Base-by-base conservation (phyloP, 2,113 vertebrate genomes). In the Corythoichthys haematopterus region DNA sequence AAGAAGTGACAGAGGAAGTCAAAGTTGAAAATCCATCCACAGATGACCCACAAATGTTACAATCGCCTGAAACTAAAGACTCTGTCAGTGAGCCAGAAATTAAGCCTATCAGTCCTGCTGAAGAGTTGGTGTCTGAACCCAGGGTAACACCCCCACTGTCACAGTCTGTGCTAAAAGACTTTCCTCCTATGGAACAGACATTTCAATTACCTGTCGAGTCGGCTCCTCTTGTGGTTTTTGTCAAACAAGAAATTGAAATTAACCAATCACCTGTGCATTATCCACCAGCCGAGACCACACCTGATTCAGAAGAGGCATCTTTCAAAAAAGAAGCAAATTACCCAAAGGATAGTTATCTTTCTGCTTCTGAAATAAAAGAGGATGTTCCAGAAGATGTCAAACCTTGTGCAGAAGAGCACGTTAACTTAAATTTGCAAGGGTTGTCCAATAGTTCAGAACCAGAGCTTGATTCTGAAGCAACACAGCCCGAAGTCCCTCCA, bases 11-110 rank as follows among this genome's bases (percentile, higher is more conserved):
- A 37, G 59, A 70, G 67, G 85, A 80, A 8, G 81, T 50, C 60
- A 91, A 91, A 50, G 75, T 75, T 68, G 94, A 93, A 80, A 92
- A 87, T 64, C 70, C 65, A 50, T 64, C 77, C 1, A 93, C 92
- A 57, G 68, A 87, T 64, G 94, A 96, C 65, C 85, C 93, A 77
- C 88, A 79, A 70, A 63, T 78, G 3, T 87, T 92, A 45, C 75
- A 81, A 65, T 85, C 85, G 36, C 79, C 86, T 52, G 71, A 76
- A 77, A 51, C 71, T 2, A 65, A 79, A 68, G 88, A 87, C 63
- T 46, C 82, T 53, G 10, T 64, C n/a, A 58, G 79, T 28, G 78
- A 80, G 0, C 78, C 84, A 28, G 72, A 92, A 0, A 77, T 81
- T 14, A 86, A 88, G 81, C 87, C 89, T 3, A 77, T 89, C 59